phyloP scores from a whole-genome alignment of 2,113 vertebrate species.

The Connochaetes taurinus region DNA sequence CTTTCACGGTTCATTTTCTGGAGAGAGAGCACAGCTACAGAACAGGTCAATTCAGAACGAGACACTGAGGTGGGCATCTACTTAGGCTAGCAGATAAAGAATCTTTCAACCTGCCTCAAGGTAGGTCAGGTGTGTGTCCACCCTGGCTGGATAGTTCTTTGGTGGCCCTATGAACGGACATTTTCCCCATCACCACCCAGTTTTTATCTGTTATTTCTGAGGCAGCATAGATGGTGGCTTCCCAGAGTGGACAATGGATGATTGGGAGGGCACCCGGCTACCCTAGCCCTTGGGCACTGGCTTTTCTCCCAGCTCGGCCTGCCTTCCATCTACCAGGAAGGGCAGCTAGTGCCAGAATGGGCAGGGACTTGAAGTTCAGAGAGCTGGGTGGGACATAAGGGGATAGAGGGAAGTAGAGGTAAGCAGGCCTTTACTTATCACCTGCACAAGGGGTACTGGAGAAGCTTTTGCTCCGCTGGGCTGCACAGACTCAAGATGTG shows the following conservation, averaged over 20 bases:
- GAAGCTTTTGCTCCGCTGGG: neutral
- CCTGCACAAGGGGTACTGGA: neutral
- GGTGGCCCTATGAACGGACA: neutral
- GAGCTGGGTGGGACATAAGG: rapidly evolving
- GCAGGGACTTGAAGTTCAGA: neutral
- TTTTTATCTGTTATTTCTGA: neutral
- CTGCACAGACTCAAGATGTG: neutral
- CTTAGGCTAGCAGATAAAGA: neutral
- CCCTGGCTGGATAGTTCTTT: neutral
- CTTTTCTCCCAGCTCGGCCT: neutral
- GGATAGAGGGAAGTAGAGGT: neutral
- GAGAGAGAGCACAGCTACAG: neutral
- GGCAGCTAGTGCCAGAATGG: neutral
- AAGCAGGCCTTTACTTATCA: neutral
- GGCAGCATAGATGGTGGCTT: neutral
- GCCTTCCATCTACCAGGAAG: neutral
- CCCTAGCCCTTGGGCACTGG: neutral
- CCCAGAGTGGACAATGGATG: neutral
- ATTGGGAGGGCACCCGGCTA: neutral
- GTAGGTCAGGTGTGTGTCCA: neutral
- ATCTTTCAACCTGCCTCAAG: neutral
- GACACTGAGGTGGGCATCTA: neutral
- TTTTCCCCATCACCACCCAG: neutral
- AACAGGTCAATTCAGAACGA: neutral
- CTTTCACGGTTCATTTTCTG: neutral